Percentiles rank a stretch among this genome's conserved stretches.
These are phyloP conservation scores for Amphipoea oculea DNA, from an alignment of 2,888 invertebrate species.

Conservation along the genomic window DNA sequence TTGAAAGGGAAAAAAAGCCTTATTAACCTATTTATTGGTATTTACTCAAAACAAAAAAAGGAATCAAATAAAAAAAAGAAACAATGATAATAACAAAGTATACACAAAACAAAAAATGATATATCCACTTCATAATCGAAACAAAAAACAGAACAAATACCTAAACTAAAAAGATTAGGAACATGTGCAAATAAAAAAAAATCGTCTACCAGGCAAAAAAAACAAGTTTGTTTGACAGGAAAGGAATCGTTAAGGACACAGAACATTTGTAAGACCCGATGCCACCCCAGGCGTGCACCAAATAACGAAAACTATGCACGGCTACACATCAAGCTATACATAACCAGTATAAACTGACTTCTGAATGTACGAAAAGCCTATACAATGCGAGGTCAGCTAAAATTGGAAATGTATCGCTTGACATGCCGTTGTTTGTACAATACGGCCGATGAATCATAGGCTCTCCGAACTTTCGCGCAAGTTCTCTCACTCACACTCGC, in stretches of 20 bases:
- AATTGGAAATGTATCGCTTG: neutral
- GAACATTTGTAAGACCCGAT: neutral
- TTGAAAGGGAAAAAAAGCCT: neutral
- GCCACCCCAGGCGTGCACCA: neutral
- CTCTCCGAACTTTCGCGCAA: neutral
- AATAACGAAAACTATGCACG: neutral
- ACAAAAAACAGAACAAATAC: neutral
- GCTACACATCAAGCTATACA: neutral
- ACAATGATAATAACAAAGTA: neutral
- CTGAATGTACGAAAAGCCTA: neutral
- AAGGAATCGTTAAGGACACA: neutral
- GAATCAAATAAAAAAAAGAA: neutral
- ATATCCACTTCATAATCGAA: neutral
- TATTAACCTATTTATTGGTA: neutral
- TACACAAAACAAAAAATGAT: conserved; percentile 5
- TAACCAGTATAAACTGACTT: neutral
- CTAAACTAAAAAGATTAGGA: too few relatives aligned
- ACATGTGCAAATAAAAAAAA: neutral
- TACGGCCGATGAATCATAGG: neutral
- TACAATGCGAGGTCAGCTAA: neutral
- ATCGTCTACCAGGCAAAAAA: neutral
- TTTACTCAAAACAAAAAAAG: neutral
- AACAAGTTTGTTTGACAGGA: neutral
- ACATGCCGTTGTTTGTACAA: neutral
- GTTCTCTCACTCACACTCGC: neutral